Percentiles rank a stretch among this genome's conserved stretches.
These are phyloP conservation scores for Hippoglossus stenolepis DNA, from an alignment of 2,113 vertebrate genomes.

Conservation along the genomic window DNA sequence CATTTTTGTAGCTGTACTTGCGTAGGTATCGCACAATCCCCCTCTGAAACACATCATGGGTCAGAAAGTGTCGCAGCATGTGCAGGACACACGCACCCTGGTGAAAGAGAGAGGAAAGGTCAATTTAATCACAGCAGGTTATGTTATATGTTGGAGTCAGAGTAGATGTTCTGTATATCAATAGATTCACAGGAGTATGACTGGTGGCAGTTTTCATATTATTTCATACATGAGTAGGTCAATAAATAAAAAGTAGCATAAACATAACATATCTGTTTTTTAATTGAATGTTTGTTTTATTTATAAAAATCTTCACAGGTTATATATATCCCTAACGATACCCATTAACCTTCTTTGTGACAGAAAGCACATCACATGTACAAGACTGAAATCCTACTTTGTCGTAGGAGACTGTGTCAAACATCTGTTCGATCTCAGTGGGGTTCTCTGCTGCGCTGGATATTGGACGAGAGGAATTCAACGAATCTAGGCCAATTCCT, in stretches of 20 bases:
- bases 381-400: constrained; percentile 69
- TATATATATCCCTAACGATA: too few relatives aligned
- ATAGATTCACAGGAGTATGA: neutral
- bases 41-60: constrained; percentile 83
- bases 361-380: neutral
- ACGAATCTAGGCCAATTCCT: constrained; percentile 80
- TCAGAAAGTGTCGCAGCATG: constrained; percentile 84
- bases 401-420: constrained; percentile 85
- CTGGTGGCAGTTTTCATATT: too few relatives aligned
- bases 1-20: constrained; percentile 82
- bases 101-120: neutral
- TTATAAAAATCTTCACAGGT: too few relatives aligned
- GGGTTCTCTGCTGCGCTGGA: constrained; percentile 83
- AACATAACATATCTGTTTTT: too few relatives aligned
- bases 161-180: neutral
- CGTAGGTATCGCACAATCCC: constrained; percentile 84
- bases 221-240: too few relatives aligned
- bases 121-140: neutral
- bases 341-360: too few relatives aligned
- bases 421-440: constrained; percentile 86
- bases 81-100: constrained; percentile 86
- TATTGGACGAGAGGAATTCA: constrained; percentile 85
- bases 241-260: too few relatives aligned
- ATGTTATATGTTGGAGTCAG: neutral
- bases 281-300: too few relatives aligned